Evolutionary conservation across 2,113 vertebrate genomes (phyloP).

Genomic region (Brienomyrus longianalis): DNA sequence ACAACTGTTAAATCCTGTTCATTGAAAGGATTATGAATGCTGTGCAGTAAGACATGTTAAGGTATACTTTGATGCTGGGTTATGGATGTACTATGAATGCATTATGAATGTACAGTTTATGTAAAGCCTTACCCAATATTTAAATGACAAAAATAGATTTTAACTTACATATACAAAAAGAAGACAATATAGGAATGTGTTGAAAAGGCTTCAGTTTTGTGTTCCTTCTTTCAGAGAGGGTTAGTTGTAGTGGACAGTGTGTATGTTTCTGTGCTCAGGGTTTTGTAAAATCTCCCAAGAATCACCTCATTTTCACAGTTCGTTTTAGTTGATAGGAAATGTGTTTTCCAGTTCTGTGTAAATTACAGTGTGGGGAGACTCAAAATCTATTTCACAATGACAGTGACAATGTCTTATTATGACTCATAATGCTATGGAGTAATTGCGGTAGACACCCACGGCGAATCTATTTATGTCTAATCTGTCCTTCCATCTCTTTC

Average conservation of each 20-base stretch:
- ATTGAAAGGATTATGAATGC: neutral
- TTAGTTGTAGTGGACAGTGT: conserved; percentile 13
- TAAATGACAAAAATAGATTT: conserved; percentile 14
- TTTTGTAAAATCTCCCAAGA: neutral
- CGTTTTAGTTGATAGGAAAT: neutral
- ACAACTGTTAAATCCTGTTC: neutral
- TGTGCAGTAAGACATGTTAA: neutral
- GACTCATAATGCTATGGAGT: neutral
- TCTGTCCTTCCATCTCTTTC: neutral
- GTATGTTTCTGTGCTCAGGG: conserved; percentile 16
- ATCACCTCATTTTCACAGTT: neutral
- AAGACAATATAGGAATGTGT: conserved; percentile 8
- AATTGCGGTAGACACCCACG: neutral
- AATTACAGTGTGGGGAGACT: neutral
- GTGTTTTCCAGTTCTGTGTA: neutral
- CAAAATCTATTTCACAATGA: neutral
- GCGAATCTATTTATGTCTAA: neutral
- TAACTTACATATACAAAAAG: neutral
- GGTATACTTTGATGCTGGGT: neutral
- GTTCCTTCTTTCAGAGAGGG: neutral
- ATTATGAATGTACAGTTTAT: neutral
- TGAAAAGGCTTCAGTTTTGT: conserved; percentile 33
- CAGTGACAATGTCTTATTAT: neutral
- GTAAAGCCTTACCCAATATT: neutral
- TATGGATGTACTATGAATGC: neutral